phyloP scores from a whole-genome alignment of 1,140 invertebrate species.

The Cepaea nemoralis region DNA sequence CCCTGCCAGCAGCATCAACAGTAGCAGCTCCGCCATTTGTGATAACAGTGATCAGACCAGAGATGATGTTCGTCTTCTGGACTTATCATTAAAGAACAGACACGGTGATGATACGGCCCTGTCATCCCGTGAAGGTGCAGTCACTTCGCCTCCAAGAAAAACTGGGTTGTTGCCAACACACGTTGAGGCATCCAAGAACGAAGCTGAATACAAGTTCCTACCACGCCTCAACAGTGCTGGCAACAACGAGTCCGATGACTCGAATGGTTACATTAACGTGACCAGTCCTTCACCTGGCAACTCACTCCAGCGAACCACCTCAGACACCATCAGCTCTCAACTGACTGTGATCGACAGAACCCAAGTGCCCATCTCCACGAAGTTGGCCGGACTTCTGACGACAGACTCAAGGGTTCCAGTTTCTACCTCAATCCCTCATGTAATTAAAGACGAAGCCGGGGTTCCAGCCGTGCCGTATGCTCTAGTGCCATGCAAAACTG shows the following conservation, averaged over 20 bases:
- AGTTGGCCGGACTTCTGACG: neutral
- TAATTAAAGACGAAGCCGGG: neutral
- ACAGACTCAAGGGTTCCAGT: neutral
- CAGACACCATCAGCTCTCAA: neutral
- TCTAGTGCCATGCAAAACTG: neutral
- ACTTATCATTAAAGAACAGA: constrained; percentile 1
- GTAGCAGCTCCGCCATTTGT: neutral
- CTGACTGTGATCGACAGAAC: neutral
- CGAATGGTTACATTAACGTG: neutral
- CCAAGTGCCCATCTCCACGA: neutral
- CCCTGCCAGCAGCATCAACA: constrained; percentile 8
- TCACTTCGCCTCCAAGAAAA: constrained; percentile 1
- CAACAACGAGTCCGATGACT: neutral
- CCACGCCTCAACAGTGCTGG: neutral
- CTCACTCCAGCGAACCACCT: neutral
- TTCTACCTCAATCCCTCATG: neutral
- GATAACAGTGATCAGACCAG: neutral
- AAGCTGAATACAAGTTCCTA: neutral
- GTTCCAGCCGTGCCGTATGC: neutral
- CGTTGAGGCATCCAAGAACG: neutral
- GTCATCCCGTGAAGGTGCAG: neutral
- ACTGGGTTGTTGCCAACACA: neutral
- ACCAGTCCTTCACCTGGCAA: neutral
- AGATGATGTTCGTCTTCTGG: neutral
- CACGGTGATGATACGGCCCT: neutral